Evolutionary conservation across 2,797 vertebrate species (phyloP), one percentile per base, ranked within the genome.

Genomic region (Sebastes hopkinsi): DNA sequence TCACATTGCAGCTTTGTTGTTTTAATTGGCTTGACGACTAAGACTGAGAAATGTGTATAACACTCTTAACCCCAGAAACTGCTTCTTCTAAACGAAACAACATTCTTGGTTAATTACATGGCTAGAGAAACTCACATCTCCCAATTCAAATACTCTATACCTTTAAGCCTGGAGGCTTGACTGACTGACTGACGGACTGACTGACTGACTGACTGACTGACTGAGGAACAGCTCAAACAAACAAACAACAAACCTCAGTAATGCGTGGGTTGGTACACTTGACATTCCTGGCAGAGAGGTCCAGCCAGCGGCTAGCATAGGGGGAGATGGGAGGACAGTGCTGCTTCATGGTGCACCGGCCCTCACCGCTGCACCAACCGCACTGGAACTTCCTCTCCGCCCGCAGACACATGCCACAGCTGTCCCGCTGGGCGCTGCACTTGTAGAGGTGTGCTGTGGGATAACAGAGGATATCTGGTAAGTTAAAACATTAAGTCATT

Each of bases 221-320:
- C 60, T 54, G 25, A 52, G 62, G 18, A 68, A 64, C 12, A 8
- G 58, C 38, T 25, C n/a, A 38, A 60, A 73, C 11, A 29, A 66
- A 73, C 20, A 29, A 66, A 72, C 18, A 64, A 79, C 95, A 83
- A 65, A 99, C 98, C 97, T 98, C 96, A 0, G 96, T 98, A 86
- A 99, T 98, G 81, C 97, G 97, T 1, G 98, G 98, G 90, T 99
- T 97, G 95, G 97, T 97, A 75, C 98, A 99, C 94, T 98, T 99
- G 91, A 97, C 97, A 20, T 97, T 97, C 81, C 91, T 94, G 89
- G 96, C 94, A 79, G 97, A 96, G 82, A 96, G 97, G 92, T 98
- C 93, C 2, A 99, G 96, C 98, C 98, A 98, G 87, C 96, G 97
- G 81, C 89, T 93, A 8, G 92, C 80, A 8, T 94, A 92, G 4